phyloP scores from a whole-genome alignment of 2,888 invertebrate genomes.

The Heterodera filipjevi region DNA sequence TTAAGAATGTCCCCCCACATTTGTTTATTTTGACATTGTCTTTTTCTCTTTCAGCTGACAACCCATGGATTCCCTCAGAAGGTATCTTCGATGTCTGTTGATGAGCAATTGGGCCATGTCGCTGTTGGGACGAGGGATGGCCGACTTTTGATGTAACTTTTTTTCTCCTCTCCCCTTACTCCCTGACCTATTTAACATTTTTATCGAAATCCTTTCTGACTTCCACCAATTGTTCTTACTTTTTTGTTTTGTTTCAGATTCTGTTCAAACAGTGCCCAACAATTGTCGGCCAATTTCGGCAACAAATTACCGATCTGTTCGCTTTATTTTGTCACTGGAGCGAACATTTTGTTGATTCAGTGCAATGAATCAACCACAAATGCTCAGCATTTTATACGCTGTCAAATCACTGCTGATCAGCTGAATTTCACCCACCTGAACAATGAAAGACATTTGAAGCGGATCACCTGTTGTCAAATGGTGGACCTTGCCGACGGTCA shows the following conservation, averaged over 20 bases:
- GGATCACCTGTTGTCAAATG: constrained; percentile 38
- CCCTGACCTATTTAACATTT: too few species aligned
- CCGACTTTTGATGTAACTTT: constrained; percentile 39
- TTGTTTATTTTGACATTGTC: neutral
- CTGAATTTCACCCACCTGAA: constrained; percentile 26
- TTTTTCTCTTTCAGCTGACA: constrained; percentile 29
- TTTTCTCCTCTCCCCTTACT: too few species aligned
- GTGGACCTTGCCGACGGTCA: constrained; percentile 26
- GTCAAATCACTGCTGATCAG: constrained; percentile 27
- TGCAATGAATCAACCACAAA: constrained; percentile 11
- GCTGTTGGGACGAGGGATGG: constrained; percentile 45
- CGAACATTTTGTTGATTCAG: constrained; percentile 21
- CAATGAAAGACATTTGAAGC: constrained; percentile 25
- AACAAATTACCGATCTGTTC: constrained; percentile 28
- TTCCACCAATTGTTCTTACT: neutral
- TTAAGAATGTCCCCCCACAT: neutral
- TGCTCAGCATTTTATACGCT: constrained; percentile 30
- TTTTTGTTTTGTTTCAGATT: constrained; percentile 32
- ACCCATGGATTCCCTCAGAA: constrained; percentile 45
- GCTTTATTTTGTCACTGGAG: constrained; percentile 37
- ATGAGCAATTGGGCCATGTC: constrained; percentile 37
- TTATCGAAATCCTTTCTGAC: constrained; percentile 1
- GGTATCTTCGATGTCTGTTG: constrained; percentile 41
- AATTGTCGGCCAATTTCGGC: constrained; percentile 23
- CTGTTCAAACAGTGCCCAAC: constrained; percentile 23